A percentile compares a stretch with the other conserved stretches of the same genome.
These are phyloP conservation scores for Syngnathus acus DNA, from an alignment of 2,797 vertebrate genomes.

Conservation along the genomic window DNA sequence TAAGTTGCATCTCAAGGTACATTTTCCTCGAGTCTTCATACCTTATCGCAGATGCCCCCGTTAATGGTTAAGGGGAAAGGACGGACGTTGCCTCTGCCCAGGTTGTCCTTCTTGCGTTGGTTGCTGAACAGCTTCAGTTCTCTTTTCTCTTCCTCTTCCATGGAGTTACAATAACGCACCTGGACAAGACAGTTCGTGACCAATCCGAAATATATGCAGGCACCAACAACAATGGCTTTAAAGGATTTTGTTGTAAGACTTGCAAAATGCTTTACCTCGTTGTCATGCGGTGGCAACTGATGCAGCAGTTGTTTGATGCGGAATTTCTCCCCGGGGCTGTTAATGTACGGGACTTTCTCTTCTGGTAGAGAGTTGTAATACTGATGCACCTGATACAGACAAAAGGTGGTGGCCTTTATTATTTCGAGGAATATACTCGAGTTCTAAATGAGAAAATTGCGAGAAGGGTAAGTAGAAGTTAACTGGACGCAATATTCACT, in stretches of 20 bases:
- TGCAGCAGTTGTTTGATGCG: conserved; percentile 95
- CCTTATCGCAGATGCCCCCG: conserved; percentile 91
- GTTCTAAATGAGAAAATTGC: too few relatives aligned
- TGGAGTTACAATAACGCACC: conserved; percentile 81
- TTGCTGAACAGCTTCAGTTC: conserved; percentile 96
- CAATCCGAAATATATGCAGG: background rate
- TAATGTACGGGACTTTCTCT: conserved; percentile 96
- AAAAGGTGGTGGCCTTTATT: background rate
- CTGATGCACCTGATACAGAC: conserved; percentile 84
- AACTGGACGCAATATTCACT: too few relatives aligned
- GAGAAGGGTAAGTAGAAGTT: too few relatives aligned
- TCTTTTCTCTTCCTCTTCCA: conserved; percentile 95
- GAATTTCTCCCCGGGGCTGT: conserved; percentile 94
- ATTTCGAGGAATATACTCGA: too few relatives aligned
- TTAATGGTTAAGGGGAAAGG: conserved; percentile 89
- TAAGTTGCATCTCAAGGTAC: too few relatives aligned
- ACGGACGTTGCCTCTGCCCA: conserved; percentile 89
- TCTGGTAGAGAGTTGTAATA: conserved; percentile 97
- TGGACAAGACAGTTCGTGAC: conserved; percentile 23
- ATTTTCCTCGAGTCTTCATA: conserved; percentile 35
- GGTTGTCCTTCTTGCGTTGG: conserved; percentile 91
- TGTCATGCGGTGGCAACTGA: conserved; percentile 95
- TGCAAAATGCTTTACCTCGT: conserved; percentile 77
- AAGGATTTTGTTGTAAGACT: background rate
- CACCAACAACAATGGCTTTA: too few relatives aligned